A percentile compares a stretch with the other conserved stretches of the same genome.
Conservation (phyloP, 2,113 vertebrate species). For the Glareola pratincola region DNA sequence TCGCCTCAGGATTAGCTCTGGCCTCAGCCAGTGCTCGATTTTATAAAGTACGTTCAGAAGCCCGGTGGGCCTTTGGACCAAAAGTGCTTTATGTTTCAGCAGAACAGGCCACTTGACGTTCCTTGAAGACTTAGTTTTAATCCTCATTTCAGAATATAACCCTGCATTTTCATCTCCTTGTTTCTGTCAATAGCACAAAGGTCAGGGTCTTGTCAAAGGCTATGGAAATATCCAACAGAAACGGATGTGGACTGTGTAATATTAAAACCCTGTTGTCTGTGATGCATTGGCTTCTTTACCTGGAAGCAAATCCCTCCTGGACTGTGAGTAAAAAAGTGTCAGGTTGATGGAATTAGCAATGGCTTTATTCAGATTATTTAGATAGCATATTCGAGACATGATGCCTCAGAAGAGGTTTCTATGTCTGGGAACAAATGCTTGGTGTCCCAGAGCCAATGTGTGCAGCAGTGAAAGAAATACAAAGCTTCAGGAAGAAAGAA, state of each 20-base stretch:
- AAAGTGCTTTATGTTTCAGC: background rate
- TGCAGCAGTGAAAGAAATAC: background rate
- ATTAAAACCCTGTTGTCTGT: background rate
- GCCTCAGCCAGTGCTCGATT: background rate
- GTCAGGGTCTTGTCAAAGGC: background rate
- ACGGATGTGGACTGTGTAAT: background rate
- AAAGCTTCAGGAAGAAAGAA: background rate
- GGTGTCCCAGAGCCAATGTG: background rate
- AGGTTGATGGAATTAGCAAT: background rate
- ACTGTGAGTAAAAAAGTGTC: background rate
- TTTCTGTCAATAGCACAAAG: background rate
- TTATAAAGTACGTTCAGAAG: background rate
- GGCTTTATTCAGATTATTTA: background rate
- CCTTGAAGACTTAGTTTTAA: background rate
- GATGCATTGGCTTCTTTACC: background rate
- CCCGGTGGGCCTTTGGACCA: background rate
- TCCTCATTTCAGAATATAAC: background rate
- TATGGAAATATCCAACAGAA: background rate
- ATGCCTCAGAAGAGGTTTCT: background rate
- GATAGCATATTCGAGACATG: background rate
- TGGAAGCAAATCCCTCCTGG: background rate
- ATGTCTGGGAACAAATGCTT: background rate
- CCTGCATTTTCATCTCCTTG: background rate
- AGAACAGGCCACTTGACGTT: background rate
- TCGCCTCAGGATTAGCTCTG: background rate